Evolutionary conservation across 2,113 vertebrate species (phyloP), one percentile per base, ranked within the genome.

Genomic region (Ictalurus furcatus): DNA sequence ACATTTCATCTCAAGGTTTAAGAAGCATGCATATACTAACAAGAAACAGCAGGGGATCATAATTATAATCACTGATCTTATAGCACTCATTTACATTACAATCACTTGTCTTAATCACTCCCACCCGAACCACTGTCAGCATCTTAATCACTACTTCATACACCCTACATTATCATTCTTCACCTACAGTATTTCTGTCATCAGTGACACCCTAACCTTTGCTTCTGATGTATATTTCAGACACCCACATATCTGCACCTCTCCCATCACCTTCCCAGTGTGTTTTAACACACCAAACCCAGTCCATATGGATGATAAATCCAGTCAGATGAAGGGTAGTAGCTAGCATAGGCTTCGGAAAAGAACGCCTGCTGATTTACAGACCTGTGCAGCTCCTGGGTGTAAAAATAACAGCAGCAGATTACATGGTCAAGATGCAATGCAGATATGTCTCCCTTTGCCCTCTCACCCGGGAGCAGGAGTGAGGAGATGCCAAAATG

Each of bases 341-440:
- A 92, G 90, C 92, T 91, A 37, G 82, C 85, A 92, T 84, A 63
- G 90, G 84, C 87, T 92, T 86, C 90, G 91, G 88, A 90, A 82
- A 91, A 1, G 82, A 34, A 90, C 74, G 90, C 61, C 92, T 58
- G 89, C 88, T 93, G 93, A 94, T 93, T 94, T 94, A 94, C 92
- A 89, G 93, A 92, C 93, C 88, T 19, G 90, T 76, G 88, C 90
- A 89, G 92, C 94, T 94, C 92, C 93, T 85, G 91, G 93, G 93
- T 94, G 94, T 91, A 94, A 92, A 94, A 95, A 94, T 93, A 95
- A 94, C 92, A 93, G 91, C 86, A 91, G 88, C 89, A 91, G 93
- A 92, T 92, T 93, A 93, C 85, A 89, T 90, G 80, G 86, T 81
- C 30, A 69, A 83, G 88, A 89, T 89, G 88, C 25, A 74, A 76